A percentile compares a stretch with the other conserved stretches of the same genome.
Conservation (phyloP, 2,113 vertebrate species). For the Oophaga pumilio region DNA sequence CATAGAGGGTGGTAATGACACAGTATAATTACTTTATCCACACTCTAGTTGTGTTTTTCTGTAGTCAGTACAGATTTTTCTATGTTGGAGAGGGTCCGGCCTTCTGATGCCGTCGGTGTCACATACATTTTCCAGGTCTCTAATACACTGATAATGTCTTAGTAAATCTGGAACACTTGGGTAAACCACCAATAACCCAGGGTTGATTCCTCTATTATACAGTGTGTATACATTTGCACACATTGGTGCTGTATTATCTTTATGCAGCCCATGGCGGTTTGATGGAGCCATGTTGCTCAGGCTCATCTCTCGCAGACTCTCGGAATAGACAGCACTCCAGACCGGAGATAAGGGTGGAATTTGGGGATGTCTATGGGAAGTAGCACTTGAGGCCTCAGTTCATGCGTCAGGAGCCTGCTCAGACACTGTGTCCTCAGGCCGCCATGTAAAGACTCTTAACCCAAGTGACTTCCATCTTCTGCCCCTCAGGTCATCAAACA, state of each 20-base stretch:
- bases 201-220: too few species aligned
- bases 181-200: too few species aligned
- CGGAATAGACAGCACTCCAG: neutral
- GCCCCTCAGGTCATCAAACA: conserved; percentile 20
- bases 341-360: conserved; percentile 34
- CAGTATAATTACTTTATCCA: too few species aligned
- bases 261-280: neutral
- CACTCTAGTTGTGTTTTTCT: too few species aligned
- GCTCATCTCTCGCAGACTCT: neutral
- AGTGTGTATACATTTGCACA: too few species aligned
- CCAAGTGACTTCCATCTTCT: neutral
- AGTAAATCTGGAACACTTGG: too few species aligned
- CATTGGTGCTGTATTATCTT: neutral
- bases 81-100: too few species aligned
- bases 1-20: too few species aligned
- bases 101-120: too few species aligned
- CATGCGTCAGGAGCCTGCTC: conserved; percentile 8
- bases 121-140: too few species aligned
- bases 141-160: too few species aligned
- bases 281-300: neutral
- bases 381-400: conserved; percentile 20
- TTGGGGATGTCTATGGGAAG: neutral
- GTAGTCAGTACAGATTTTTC: too few species aligned
- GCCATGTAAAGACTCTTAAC: conserved; percentile 26
- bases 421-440: neutral